Evolutionary conservation across 2,797 vertebrate species (phyloP).

Genomic region (Pangasius sanitwongsei): DNA sequence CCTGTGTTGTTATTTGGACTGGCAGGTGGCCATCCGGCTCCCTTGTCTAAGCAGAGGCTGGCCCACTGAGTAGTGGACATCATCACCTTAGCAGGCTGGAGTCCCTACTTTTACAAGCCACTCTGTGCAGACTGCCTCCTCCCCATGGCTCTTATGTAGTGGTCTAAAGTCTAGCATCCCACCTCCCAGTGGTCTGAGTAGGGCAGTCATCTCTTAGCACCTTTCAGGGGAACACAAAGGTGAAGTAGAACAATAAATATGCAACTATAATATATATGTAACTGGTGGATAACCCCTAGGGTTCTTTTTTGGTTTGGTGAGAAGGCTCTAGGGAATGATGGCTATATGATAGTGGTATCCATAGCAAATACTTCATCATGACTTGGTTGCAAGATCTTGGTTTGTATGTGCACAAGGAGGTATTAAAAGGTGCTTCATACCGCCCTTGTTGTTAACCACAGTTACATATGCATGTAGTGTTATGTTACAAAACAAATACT

Average conservation of each 20-base stretch:
- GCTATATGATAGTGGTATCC: neutral
- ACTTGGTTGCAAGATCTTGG: neutral
- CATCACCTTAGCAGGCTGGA: neutral
- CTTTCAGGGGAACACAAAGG: neutral
- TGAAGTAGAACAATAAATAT: neutral
- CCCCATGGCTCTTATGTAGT: neutral
- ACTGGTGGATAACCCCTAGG: too few relatives aligned
- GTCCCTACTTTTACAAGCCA: neutral
- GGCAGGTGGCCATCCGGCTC: neutral
- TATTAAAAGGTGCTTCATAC: neutral
- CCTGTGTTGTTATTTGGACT: neutral
- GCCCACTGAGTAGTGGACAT: too few relatives aligned
- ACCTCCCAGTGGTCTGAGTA: neutral
- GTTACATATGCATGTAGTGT: neutral
- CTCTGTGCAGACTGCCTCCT: neutral
- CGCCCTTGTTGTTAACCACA: neutral
- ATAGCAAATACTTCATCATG: neutral
- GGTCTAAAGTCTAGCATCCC: neutral
- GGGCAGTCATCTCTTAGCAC: neutral
- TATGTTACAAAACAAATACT: constrained; percentile 2
- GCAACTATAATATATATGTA: too few relatives aligned
- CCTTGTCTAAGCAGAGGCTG: neutral
- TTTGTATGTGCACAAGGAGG: neutral
- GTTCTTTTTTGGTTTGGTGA: neutral
- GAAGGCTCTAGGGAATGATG: neutral